Evolutionary conservation across 2,797 vertebrate genomes (phyloP), one percentile per base, ranked within the genome.

Genomic region (Acestrorhynchus altus): DNA sequence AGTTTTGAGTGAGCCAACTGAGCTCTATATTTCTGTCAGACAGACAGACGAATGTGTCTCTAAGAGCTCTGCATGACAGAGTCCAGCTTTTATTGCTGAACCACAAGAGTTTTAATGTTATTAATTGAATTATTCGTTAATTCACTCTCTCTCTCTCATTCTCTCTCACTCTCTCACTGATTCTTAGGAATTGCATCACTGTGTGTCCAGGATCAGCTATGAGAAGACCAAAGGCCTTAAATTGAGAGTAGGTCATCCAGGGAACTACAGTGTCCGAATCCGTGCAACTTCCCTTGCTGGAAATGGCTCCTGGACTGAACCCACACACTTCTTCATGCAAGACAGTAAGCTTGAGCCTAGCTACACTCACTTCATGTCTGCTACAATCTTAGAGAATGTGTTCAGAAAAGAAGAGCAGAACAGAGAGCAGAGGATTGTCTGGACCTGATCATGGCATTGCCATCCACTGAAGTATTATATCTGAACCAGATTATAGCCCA

Each of bases 301-400:
- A 31, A 99, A 99, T 0, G 98, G 98, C 59, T 99, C 98, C 0
- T 99, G 96, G 91, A 98, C 98, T 0, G 95, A 97, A 1, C 91
- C 93, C 2, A 88, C 91, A 1, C 94, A 96, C 69, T 98, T 99
- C 83, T 96, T 91, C 0, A 94, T 99, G 89, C 93, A 94, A 0
- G 96, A 96, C 51, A 84, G 97, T 99, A 93, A 96, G 97, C 86
- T 61, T 28, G 8, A 16, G 0, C 59, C 42, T 10, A 49, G 31
- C 24, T 46, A 35, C 11, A 40, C 40, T 49, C 31, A 20, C 26
- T n/a, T 63, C 24, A 12, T 61, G 42, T 16, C 42, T 49, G 1
- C 13, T 12, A 46, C 3, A 46, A 46, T 4, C 12, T 13, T 24
- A 7, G 39, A 8, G 39, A 39, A 39, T 39, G 4, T 42, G 6